phyloP scores from a whole-genome alignment of 2,797 vertebrate genomes.

The Clarias fuscus region DNA sequence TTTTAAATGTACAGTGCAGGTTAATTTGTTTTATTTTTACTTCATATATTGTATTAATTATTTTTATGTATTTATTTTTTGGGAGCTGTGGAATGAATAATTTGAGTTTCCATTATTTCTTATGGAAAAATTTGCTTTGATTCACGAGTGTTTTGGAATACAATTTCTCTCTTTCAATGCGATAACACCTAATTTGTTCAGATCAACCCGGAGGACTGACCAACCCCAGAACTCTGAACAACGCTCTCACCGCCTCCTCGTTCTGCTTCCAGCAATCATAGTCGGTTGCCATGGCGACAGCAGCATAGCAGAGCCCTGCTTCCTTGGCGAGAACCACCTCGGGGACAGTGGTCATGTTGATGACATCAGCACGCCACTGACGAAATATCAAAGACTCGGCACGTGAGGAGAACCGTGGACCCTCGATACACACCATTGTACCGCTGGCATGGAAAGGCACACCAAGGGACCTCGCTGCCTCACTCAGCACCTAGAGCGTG shows the following conservation, averaged over 20 bases:
- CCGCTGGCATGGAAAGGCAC: slow-evolving; percentile 87
- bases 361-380: slow-evolving; percentile 91
- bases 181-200: no score
- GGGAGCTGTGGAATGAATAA: no score
- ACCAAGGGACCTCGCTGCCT: slow-evolving; percentile 84
- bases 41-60: no score
- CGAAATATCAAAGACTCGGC: slow-evolving; percentile 93
- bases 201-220: background rate
- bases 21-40: no score
- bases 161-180: no score
- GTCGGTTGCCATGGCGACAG: slow-evolving; percentile 96
- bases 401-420: slow-evolving; percentile 91
- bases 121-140: no score
- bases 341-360: slow-evolving; percentile 98
- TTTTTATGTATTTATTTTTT: no score
- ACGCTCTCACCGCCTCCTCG: slow-evolving; percentile 83
- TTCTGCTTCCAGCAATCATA: slow-evolving; percentile 98
- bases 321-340: slow-evolving; percentile 96
- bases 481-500: slow-evolving; percentile 80
- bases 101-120: no score
- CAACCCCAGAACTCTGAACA: background rate
- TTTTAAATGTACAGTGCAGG: no score
- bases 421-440: slow-evolving; percentile 89
- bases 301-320: slow-evolving; percentile 92
- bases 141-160: no score